phyloP scores from a whole-genome alignment of 2,797 vertebrate genomes.

The Thamnophis elegans region DNA sequence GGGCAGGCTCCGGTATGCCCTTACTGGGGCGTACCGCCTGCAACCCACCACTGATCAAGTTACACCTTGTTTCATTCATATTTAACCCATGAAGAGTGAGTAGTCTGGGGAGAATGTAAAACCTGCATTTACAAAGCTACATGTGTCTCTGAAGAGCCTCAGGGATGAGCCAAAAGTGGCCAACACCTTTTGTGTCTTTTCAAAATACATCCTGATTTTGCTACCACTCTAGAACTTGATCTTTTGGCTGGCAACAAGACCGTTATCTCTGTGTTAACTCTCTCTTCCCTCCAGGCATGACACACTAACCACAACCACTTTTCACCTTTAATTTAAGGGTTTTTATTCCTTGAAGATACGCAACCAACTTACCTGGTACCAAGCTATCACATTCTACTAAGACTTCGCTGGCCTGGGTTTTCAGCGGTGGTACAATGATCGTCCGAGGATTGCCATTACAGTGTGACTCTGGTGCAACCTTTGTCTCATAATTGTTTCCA shows the following conservation, averaged over 20 bases:
- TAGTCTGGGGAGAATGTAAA: neutral
- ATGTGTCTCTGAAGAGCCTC: neutral
- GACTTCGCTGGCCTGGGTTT: constrained; percentile 86
- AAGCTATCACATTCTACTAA: constrained; percentile 88
- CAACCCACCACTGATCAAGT: neutral
- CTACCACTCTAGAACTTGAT: neutral
- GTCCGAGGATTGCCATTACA: constrained; percentile 88
- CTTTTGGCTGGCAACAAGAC: neutral
- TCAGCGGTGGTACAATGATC: constrained; percentile 96
- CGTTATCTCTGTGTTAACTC: neutral
- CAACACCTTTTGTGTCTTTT: neutral
- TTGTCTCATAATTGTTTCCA: constrained; percentile 80
- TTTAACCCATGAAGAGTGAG: neutral
- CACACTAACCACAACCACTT: neutral
- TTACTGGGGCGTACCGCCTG: too few species aligned
- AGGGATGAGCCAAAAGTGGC: neutral
- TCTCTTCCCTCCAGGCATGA: neutral
- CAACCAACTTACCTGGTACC: constrained; percentile 82
- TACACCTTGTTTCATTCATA: neutral
- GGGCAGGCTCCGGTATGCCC: too few species aligned
- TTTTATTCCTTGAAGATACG: constrained; percentile 57
- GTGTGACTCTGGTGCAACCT: constrained; percentile 85
- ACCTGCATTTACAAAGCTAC: neutral
- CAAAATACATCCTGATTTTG: neutral
- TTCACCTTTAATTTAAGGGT: constrained; percentile 57